Evolutionary conservation across 2,888 invertebrate genomes (phyloP), one percentile per base, ranked within the genome.

Genomic region (Abrostola triplasia): DNA sequence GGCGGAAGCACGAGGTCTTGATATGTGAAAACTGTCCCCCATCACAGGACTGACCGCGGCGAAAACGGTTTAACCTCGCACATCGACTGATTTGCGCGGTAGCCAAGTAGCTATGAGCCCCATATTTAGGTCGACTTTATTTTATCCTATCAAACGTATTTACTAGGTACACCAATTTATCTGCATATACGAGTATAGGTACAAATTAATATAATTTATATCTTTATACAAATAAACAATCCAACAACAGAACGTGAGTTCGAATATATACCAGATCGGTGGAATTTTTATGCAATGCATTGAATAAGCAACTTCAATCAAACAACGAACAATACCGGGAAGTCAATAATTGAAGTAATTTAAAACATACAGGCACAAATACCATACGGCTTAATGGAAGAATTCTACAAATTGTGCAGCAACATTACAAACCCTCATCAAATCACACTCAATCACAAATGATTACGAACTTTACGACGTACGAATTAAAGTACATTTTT

Each of bases 271-370:
- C 8, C 24, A 13, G 44, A 47, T 47, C 44, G 24, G 24, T 24
- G 24, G 44, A 47, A 47, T 47, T 13, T 47, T 13, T 41, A n/a
- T 47, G 24, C 24, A 9, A 8, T 13, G 44, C 24, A 13, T 24
- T 47, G 44, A 24, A 41, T 12, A 36, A 12, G 54, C 12, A 36
- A 54, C 12, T n/a, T 36, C 11, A 56, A 47, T 55, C 36, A 47
- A 47, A 55, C 11, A 5, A 7, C 38, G 12, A 36, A 47, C 12
- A 13, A 47, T 37, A 48, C 24, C n/a, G 12, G 9, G 49, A 36
- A 56, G 54, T 52, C 11, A 60, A 42, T 68, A 51, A 61, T 57
- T 5, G n/a, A 62, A 50, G 24, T 2, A 37, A 71, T 59, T 71
- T 63, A 55, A 44, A 47, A 12, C 13, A 9, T 50, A 47, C 56